Conservation (phyloP, 2,888 invertebrate species). For the Byasa hedistus region DNA sequence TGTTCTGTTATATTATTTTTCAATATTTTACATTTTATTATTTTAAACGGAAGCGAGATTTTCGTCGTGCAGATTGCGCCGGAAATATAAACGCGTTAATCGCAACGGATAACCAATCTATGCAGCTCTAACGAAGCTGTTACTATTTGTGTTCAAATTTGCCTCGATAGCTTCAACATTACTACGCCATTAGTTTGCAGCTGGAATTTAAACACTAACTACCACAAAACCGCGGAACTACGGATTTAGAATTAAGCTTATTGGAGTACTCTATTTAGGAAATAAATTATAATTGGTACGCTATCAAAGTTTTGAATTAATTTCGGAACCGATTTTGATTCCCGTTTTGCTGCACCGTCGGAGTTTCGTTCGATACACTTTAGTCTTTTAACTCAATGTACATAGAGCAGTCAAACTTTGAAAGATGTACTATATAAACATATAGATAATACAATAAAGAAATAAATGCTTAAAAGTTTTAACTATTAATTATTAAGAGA, state of each 20-base stretch:
- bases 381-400: background rate
- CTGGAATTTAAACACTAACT: conserved; percentile 4
- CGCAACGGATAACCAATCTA: background rate
- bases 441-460: too few relatives aligned
- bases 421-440: too few relatives aligned
- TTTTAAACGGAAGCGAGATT: background rate
- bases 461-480: too few relatives aligned
- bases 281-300: background rate
- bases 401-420: too few relatives aligned
- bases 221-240: conserved; percentile 6
- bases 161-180: conserved; percentile 2
- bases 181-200: conserved; percentile 6
- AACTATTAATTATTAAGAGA: too few relatives aligned
- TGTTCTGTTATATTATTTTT: too few relatives aligned
- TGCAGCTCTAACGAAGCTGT: conserved; percentile 4
- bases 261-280: background rate
- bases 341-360: background rate
- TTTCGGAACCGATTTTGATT: background rate
- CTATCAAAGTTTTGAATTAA: background rate
- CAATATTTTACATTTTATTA: too few relatives aligned
- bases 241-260: conserved; percentile 6
- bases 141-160: conserved; percentile 7
- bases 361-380: background rate
- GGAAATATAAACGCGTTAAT: background rate
- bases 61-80: background rate